Evolutionary conservation across 2,797 vertebrate species (phyloP).

Genomic region (Monodelphis domestica): DNA sequence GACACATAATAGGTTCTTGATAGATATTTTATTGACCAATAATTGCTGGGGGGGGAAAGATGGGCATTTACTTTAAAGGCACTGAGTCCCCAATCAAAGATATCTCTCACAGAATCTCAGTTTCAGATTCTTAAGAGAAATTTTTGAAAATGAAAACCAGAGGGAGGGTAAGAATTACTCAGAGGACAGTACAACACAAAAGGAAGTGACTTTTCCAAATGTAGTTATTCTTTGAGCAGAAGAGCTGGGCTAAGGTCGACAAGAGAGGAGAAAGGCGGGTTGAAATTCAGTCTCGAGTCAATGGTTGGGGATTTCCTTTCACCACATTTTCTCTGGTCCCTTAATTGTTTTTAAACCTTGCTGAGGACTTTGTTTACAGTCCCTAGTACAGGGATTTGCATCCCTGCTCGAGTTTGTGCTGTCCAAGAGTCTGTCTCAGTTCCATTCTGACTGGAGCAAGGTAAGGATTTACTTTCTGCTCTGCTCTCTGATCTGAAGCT

Average conservation of each 20-base stretch:
- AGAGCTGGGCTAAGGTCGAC: not conserved
- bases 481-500: slow-evolving; percentile 51
- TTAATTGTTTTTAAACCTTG: slow-evolving; percentile 73
- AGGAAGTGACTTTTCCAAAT: slow-evolving; percentile 36
- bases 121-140: slow-evolving; percentile 19
- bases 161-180: not conserved
- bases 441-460: slow-evolving; percentile 79
- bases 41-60: not conserved
- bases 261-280: not conserved
- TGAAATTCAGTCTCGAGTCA: slow-evolving; percentile 12
- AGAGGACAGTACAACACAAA: slow-evolving; percentile 32
- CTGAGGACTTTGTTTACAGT: slow-evolving; percentile 83
- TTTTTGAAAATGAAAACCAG: slow-evolving; percentile 45
- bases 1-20: not conserved
- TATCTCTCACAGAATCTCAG: not conserved
- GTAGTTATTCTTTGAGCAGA: slow-evolving; percentile 2
- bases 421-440: slow-evolving; percentile 79
- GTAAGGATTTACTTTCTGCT: slow-evolving; percentile 77
- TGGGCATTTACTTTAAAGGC: not conserved
- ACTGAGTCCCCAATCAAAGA: not conserved
- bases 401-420: slow-evolving; percentile 66
- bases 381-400: slow-evolving; percentile 81
- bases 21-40: not conserved
- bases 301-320: slow-evolving; percentile 63
- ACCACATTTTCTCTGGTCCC: slow-evolving; percentile 83